A percentile compares a stretch with the other conserved stretches of the same genome.
These are phyloP conservation scores for Leptinotarsa texana DNA, from an alignment of 1,140 invertebrate genomes.

Conservation along the genomic window DNA sequence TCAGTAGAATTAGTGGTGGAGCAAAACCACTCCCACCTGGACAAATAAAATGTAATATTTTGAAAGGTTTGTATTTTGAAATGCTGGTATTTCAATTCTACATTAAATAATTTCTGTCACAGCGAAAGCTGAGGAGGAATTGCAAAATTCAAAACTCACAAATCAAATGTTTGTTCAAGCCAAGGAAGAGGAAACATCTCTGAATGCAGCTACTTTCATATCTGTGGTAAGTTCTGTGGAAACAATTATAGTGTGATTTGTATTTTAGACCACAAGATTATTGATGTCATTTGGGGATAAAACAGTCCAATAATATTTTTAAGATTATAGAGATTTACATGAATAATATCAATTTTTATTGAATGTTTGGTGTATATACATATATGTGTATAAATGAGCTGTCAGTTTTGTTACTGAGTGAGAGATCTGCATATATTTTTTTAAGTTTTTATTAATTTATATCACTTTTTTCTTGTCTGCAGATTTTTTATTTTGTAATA, in stretches of 20 bases:
- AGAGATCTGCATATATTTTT: too few relatives aligned
- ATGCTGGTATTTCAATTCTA: neutral
- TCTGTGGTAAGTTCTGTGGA: slow-evolving; percentile 69
- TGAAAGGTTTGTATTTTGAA: slow-evolving; percentile 71
- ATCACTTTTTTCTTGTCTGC: too few relatives aligned
- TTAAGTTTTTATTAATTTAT: too few relatives aligned
- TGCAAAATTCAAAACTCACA: slow-evolving; percentile 58
- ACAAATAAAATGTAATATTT: slow-evolving; percentile 92
- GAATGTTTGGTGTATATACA: too few relatives aligned
- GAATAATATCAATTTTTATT: too few relatives aligned
- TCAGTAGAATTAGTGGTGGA: slow-evolving; percentile 62
- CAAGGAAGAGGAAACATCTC: slow-evolving; percentile 55
- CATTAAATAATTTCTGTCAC: slow-evolving; percentile 27
- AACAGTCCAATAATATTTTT: too few relatives aligned
- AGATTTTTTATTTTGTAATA: too few relatives aligned
- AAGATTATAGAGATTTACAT: too few relatives aligned
- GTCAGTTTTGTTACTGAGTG: too few relatives aligned
- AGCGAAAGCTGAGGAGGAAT: slow-evolving; percentile 65
- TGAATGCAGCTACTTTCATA: slow-evolving; percentile 71
- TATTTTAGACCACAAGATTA: neutral
- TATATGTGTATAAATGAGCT: too few relatives aligned
- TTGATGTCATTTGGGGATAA: too few relatives aligned
- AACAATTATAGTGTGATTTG: neutral
- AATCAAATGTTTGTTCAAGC: slow-evolving; percentile 62
- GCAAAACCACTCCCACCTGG: slow-evolving; percentile 78